Base-by-base conservation (phyloP, 1,140 invertebrate genomes). In the Lepidurus couesii region DNA sequence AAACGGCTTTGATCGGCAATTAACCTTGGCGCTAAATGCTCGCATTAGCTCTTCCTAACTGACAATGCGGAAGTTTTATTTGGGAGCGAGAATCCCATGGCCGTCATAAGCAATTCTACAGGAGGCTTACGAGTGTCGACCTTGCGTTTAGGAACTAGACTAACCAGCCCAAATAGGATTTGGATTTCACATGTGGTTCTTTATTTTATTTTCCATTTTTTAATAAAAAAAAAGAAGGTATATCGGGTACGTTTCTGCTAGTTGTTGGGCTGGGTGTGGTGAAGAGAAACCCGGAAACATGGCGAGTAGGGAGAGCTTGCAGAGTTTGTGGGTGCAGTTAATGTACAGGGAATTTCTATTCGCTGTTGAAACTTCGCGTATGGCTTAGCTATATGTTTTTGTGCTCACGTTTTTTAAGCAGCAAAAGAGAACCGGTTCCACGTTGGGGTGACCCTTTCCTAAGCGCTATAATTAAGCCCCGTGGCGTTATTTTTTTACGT, bases 231-330 rank as follows among this genome's bases (percentile, higher is more conserved):
- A n/a, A 4, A n/a, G n/a, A 16, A 65, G 5, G 16, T 65, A 13
- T 7, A 21, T 9, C 53, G 13, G 53, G 53, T 21, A 13, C 53
- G 53, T 65, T 47, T 65, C 21, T 65, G 53, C 21, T 21, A 65
- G 53, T 10, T 65, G 53, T 65, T 21, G 21, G 53, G 16, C 53
- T n/a, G 53, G 53, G 53, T 65, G 53, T 65, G 53, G 53, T 65
- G 53, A 21, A 65, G 53, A 65, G 53, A 9, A 65, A 65, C 53
- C 53, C 53, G 53, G 53, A 65, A 65, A 65, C 53, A 65, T 65
- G 53, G 9, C 53, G 16, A 65, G 6, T 34, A 34, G 34, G 34
- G 34, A 34, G 34, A 34, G 34, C 3, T 34, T 34, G 34, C 34
- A 34, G 34, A 34, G 34, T 34, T 4, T 2, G 34, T 34, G 34